Base-by-base conservation (phyloP, 2,113 vertebrate species). In the Craseonycteris thonglongyai region DNA sequence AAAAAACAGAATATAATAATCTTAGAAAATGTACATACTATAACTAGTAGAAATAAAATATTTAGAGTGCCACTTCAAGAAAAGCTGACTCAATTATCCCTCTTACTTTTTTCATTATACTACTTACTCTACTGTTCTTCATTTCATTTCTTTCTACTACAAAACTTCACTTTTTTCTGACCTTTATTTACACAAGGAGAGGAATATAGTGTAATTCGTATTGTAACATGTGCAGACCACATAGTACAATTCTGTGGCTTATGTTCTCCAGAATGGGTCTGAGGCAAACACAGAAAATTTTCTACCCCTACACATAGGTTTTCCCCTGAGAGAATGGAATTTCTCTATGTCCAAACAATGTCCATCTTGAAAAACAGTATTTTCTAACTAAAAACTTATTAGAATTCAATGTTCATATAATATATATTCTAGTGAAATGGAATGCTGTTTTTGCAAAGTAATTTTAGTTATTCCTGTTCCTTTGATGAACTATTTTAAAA, bases 41-140 rank as follows among this genome's bases (percentile, higher is more conserved):
- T 90, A 92, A 86, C 68, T 90, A 84, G 71, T 95, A 54, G 75
- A 93, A 97, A 97, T 97, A 97, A 97, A 97, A 82, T 90, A 79
- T 81, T 88, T 16, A 30, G 45, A 63, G 35, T 65, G 65, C 30
- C 74, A 54, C 87, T 93, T 88, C 26, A 61, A 49, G 30, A 63
- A 19, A 54, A 78, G 26, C 59, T 92, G 88, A 45, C 42, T 94
- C 38, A 22, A 1, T 85, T 72, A 38, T 75, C 86, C 78, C 16
- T 35, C 24, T 38, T 72, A 13, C 47, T 84, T 78, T 69, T 40
- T 78, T 21, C 45, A 51, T 78, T 56, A 28, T 74, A 79, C 45
- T 18, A 69, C 18, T 59, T 63, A 18, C 33, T 76, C 45, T 28
- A 88, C 28, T 75, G 11, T 61, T 58, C n/a, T 42, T 81, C 30